Conservation (phyloP, 2,888 invertebrate genomes). For the Theodoxus fluviatilis region DNA sequence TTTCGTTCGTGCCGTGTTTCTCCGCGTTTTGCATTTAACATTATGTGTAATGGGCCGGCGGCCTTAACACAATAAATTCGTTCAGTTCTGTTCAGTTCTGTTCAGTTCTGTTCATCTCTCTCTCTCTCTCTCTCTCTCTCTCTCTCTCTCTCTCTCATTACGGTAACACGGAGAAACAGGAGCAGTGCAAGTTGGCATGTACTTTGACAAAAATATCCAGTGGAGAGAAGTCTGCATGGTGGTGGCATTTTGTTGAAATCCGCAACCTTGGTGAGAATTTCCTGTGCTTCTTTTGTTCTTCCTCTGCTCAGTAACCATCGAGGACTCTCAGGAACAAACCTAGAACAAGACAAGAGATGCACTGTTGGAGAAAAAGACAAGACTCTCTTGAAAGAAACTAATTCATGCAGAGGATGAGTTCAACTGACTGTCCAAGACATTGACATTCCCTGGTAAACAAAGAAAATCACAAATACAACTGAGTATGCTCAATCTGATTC, state of each 20-base stretch:
- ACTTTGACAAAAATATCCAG: conserved; percentile 45
- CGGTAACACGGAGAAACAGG: background rate
- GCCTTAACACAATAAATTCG: too few relatives aligned
- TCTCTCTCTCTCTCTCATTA: too few relatives aligned
- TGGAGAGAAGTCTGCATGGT: conserved; percentile 47
- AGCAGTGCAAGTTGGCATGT: conserved; percentile 7
- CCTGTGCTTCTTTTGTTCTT: conserved; percentile 48
- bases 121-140: too few relatives aligned
- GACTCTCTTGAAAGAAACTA: too few relatives aligned
- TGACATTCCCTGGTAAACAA: too few relatives aligned
- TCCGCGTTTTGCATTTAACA: too few relatives aligned
- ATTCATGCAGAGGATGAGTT: too few relatives aligned
- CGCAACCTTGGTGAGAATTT: conserved; percentile 50
- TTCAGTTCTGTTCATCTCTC: too few relatives aligned
- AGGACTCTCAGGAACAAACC: conserved; percentile 61
- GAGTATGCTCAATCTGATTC: background rate
- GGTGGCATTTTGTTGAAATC: conserved; percentile 50
- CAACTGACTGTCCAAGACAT: too few relatives aligned
- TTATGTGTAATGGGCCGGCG: too few relatives aligned
- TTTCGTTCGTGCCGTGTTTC: too few relatives aligned
- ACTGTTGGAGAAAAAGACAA: background rate
- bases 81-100: too few relatives aligned
- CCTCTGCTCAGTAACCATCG: conserved; percentile 59
- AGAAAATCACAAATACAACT: background rate
- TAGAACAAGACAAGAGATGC: conserved; percentile 27